phyloP scores from a whole-genome alignment of 1,140 invertebrate species.

The Palaemon carinicauda region DNA sequence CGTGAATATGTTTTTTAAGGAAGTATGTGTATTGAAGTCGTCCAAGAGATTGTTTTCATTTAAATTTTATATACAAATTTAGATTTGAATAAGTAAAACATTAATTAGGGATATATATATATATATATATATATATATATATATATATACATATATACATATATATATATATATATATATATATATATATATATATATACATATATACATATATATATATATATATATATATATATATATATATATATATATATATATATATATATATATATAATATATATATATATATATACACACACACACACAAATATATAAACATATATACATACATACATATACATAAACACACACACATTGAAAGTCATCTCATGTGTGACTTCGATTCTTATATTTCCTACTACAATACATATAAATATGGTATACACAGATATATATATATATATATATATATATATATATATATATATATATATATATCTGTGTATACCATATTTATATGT shows the following conservation, averaged over 20 bases:
- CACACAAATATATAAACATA: not conserved
- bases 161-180: not conserved
- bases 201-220: not conserved
- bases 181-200: not conserved
- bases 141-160: not conserved
- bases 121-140: not conserved
- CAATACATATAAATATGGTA: too few species aligned
- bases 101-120: not conserved
- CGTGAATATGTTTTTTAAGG: too few species aligned
- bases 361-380: too few species aligned
- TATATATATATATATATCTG: too few species aligned
- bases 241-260: not conserved
- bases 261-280: not conserved
- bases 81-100: too few species aligned
- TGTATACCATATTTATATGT: too few species aligned
- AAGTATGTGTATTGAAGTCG: too few species aligned
- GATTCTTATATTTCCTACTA: too few species aligned
- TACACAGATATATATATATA: too few species aligned
- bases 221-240: not conserved
- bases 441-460: too few species aligned
- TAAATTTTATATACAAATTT: too few species aligned
- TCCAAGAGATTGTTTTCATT: too few species aligned
- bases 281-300: constrained; percentile 9
- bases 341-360: not conserved
- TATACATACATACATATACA: not conserved